A percentile compares a stretch with the other conserved stretches of the same genome.
Conservation (phyloP, 2,797 vertebrate genomes). For the Synanceia verrucosa region DNA sequence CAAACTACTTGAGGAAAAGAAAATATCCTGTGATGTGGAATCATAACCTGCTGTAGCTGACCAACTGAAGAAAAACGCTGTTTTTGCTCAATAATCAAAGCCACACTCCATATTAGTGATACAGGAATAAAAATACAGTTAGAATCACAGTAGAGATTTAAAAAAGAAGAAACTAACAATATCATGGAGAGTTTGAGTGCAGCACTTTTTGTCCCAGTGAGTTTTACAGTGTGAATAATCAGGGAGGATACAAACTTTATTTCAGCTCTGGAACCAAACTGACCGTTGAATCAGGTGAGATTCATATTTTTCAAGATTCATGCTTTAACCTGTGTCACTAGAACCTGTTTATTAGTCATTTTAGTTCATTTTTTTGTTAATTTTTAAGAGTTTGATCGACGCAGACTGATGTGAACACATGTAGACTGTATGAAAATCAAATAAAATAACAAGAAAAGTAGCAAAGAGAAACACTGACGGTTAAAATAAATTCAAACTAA, state of each 20-base stretch:
- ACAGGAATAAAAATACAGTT: too few species aligned
- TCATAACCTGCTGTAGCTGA: background rate
- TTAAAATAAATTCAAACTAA: too few species aligned
- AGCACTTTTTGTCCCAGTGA: slow-evolving; percentile 64
- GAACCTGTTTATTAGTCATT: background rate
- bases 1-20: background rate
- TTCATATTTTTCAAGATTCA: too few species aligned
- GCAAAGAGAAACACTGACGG: too few species aligned
- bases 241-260: background rate
- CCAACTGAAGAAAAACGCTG: too few species aligned
- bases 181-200: background rate
- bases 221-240: slow-evolving; percentile 18
- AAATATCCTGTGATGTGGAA: too few species aligned
- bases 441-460: too few species aligned
- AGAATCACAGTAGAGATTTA: too few species aligned
- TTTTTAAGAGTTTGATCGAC: background rate
- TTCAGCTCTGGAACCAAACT: slow-evolving; percentile 6
- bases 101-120: too few species aligned
- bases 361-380: background rate
- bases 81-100: background rate
- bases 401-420: background rate
- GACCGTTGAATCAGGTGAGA: slow-evolving; percentile 38
- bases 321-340: background rate
- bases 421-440: too few species aligned
- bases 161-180: too few species aligned